phyloP scores from a whole-genome alignment of 2,113 vertebrate species.

The Acinonyx jubatus region DNA sequence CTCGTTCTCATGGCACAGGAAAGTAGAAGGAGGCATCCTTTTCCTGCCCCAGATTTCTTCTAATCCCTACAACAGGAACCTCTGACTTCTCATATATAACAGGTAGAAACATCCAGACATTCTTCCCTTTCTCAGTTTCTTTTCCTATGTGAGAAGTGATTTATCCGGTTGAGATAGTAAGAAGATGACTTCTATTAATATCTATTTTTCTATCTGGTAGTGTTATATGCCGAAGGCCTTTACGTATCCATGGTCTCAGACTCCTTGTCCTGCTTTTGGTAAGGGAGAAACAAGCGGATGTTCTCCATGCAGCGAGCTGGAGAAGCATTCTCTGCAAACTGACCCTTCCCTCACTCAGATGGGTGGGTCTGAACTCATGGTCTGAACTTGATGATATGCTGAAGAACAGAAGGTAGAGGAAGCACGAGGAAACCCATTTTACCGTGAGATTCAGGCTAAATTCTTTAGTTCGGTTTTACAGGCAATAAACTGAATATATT shows the following conservation, averaged over 20 bases:
- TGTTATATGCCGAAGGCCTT: neutral
- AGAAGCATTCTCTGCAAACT: neutral
- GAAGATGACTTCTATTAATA: neutral
- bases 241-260: neutral
- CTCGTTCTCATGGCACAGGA: neutral
- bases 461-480: neutral
- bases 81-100: neutral
- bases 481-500: neutral
- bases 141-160: neutral
- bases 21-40: neutral
- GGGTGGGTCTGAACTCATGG: neutral
- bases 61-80: neutral
- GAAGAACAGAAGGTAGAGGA: neutral
- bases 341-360: neutral
- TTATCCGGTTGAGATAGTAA: neutral
- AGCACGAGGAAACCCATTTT: neutral
- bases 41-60: neutral
- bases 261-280: neutral
- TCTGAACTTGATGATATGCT: neutral
- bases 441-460: neutral
- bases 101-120: neutral
- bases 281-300: neutral
- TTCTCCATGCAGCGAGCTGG: neutral
- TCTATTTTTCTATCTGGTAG: neutral
- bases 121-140: neutral